These are phyloP conservation scores for Thamnophis elegans DNA, from an alignment of 2,797 vertebrate genomes.

Conservation along the genomic window DNA sequence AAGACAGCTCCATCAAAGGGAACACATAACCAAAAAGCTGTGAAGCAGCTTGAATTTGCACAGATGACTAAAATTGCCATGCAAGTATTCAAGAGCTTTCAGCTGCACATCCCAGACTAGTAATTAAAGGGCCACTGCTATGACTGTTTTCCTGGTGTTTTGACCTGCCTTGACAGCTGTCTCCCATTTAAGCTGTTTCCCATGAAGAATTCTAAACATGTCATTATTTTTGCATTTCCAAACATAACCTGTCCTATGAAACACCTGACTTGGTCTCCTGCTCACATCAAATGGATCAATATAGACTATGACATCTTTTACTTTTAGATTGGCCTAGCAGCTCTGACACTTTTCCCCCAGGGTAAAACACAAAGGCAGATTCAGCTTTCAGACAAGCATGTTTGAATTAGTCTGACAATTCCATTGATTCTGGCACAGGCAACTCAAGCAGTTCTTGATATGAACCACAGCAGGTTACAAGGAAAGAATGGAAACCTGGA, in stretches of 20 bases:
- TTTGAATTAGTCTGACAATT: neutral
- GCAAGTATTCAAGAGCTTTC: neutral
- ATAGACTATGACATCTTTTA: accelerated
- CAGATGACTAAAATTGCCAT: neutral
- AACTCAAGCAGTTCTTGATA: neutral
- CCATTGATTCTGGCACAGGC: neutral
- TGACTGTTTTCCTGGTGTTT: neutral
- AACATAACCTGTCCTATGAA: neutral
- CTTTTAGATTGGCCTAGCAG: neutral
- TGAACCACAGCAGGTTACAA: neutral
- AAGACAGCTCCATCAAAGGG: neutral
- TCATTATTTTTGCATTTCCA: constrained; percentile 29
- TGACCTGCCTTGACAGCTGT: neutral
- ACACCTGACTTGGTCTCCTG: neutral
- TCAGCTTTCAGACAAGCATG: neutral
- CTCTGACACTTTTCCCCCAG: neutral
- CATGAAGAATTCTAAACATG: neutral
- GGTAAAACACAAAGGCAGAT: neutral
- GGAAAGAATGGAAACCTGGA: accelerated
- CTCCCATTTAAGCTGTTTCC: neutral
- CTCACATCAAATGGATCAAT: constrained; percentile 11
- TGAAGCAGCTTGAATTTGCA: neutral
- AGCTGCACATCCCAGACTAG: neutral
- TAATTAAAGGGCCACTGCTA: neutral
- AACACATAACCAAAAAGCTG: accelerated